phyloP scores from a whole-genome alignment of 2,797 vertebrate genomes.

The Sebastes hubbsi region DNA sequence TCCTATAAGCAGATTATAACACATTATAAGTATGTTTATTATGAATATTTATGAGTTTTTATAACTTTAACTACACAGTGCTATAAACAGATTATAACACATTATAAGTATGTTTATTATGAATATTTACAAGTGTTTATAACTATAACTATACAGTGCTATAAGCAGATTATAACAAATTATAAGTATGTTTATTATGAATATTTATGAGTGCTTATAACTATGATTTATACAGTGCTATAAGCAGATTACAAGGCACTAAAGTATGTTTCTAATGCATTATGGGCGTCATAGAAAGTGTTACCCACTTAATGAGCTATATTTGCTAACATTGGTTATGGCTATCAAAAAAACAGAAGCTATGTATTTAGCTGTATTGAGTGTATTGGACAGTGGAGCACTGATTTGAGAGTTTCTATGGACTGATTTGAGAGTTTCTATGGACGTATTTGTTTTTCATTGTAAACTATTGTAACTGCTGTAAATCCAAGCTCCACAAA shows the following conservation, averaged over 20 bases:
- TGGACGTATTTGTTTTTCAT: not conserved
- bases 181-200: no score
- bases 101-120: no score
- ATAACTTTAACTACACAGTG: fast-evolving
- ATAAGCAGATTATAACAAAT: no score
- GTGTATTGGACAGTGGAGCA: not conserved
- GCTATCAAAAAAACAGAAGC: not conserved
- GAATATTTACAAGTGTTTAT: fast-evolving
- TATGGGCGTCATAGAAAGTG: no score
- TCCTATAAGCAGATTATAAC: no score
- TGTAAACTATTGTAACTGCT: not conserved
- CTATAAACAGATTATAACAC: no score
- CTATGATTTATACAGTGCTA: no score
- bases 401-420: not conserved
- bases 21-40: no score
- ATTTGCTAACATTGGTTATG: not conserved
- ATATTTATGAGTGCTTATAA: no score
- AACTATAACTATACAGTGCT: no score
- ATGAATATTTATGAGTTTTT: fast-evolving
- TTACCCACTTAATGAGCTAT: not conserved
- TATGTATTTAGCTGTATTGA: not conserved
- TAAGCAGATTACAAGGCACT: no score
- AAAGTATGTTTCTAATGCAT: no score
- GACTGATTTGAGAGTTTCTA: not conserved
- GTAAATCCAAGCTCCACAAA: not conserved